These are phyloP conservation scores for Drosophila nigricruria DNA, from an alignment of 2,888 invertebrate species.

Conservation along the genomic window DNA sequence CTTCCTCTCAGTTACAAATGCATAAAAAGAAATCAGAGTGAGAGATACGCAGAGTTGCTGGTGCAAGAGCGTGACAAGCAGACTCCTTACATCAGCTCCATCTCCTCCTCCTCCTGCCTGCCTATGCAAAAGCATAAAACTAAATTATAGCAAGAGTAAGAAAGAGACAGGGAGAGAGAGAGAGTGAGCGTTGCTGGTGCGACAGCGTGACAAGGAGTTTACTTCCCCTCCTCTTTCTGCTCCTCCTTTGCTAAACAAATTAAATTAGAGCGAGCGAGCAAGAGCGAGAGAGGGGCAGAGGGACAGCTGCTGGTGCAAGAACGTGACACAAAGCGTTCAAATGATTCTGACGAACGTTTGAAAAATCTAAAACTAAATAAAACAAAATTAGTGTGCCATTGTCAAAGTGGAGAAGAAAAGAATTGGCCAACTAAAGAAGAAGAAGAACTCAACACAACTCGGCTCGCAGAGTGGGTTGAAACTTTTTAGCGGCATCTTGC, in stretches of 20 bases:
- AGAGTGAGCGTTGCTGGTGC: neutral
- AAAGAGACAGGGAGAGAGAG: constrained; percentile 1
- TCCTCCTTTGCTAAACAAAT: constrained; percentile 29
- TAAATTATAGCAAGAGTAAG: neutral
- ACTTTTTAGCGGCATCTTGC: constrained; percentile 76
- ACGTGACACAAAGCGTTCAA: constrained; percentile 44
- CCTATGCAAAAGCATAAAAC: neutral
- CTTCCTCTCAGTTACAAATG: constrained; percentile 48
- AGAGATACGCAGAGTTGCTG: constrained; percentile 19
- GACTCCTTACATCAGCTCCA: constrained; percentile 35
- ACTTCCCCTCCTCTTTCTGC: constrained; percentile 1
- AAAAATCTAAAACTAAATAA: constrained; percentile 34
- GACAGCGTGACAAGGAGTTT: constrained; percentile 2
- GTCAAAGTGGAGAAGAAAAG: constrained; percentile 51
- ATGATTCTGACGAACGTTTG: constrained; percentile 35
- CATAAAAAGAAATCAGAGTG: constrained; percentile 53
- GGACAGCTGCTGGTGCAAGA: constrained; percentile 45
- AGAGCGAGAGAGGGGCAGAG: constrained; percentile 1
- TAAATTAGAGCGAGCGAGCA: constrained; percentile 17
- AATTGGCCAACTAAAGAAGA: constrained; percentile 36
- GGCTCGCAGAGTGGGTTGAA: constrained; percentile 41
- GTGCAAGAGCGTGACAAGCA: constrained; percentile 43
- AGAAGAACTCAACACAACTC: constrained; percentile 33
- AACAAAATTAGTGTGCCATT: constrained; percentile 68
- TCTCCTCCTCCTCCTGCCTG: constrained; percentile 5